phyloP scores from a whole-genome alignment of 2,888 invertebrate genomes.

The Tetranychus piercei region DNA sequence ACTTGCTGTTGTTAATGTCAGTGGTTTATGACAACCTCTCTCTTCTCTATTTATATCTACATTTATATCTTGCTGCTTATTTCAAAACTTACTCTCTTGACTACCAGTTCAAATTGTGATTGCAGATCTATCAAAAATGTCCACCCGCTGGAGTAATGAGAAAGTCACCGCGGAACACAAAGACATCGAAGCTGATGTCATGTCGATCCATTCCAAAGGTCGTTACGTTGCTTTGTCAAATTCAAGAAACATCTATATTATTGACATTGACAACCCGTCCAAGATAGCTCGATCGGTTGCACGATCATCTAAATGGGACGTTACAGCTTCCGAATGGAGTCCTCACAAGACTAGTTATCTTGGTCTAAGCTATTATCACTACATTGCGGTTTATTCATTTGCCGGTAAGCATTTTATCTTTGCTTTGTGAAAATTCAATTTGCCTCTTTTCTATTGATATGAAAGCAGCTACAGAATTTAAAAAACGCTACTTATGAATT shows the following conservation, averaged over 20 bases:
- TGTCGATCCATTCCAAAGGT: constrained; percentile 37
- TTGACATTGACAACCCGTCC: constrained; percentile 50
- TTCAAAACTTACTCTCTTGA: background rate
- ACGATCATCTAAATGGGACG: constrained; percentile 77
- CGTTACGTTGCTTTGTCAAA: constrained; percentile 53
- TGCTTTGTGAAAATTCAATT: background rate
- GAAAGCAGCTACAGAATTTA: background rate
- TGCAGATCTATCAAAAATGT: background rate
- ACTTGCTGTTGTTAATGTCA: background rate
- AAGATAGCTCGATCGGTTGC: constrained; percentile 56
- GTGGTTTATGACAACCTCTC: background rate
- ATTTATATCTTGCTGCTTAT: background rate
- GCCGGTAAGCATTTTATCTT: constrained; percentile 1
- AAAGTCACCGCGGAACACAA: constrained; percentile 10
- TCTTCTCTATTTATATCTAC: background rate
- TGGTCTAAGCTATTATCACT: constrained; percentile 46
- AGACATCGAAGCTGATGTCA: constrained; percentile 4
- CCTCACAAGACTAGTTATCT: constrained; percentile 45
- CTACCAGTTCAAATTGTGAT: no score
- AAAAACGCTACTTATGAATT: constrained; percentile 30
- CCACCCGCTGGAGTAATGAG: constrained; percentile 2
- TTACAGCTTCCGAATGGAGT: constrained; percentile 79
- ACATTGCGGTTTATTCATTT: constrained; percentile 21
- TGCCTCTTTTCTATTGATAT: background rate
- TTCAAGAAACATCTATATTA: constrained; percentile 17